Conservation (phyloP, 2,888 invertebrate genomes). For the Hartigia nigra region DNA sequence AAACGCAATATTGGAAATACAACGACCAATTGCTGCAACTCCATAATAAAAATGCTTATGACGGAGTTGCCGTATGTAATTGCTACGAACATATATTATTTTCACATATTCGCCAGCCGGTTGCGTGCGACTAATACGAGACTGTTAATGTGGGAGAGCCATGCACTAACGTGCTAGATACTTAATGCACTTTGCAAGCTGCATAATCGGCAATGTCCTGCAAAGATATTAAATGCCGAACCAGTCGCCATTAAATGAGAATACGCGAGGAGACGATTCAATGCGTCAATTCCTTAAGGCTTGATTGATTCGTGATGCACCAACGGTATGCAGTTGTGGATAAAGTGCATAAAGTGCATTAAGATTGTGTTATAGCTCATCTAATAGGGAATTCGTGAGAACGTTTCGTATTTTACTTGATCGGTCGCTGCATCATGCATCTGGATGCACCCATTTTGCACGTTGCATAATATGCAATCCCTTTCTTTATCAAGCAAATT, state of each 20-base stretch:
- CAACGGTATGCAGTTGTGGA: not conserved
- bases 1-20: constrained; percentile 22
- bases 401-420: not conserved
- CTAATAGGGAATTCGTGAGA: not conserved
- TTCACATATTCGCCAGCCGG: not conserved
- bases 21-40: constrained; percentile 18
- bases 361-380: not conserved
- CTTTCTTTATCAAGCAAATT: not conserved
- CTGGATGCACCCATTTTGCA: not conserved
- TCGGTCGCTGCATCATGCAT: not conserved
- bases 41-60: not conserved
- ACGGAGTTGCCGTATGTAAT: not conserved
- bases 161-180: constrained; percentile 14
- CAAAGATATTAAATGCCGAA: not conserved
- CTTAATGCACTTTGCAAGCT: not conserved
- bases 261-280: not conserved
- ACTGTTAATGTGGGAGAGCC: constrained; percentile 41
- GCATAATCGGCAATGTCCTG: not conserved
- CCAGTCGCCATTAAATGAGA: not conserved
- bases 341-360: not conserved
- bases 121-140: constrained; percentile 12
- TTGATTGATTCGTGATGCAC: not conserved
- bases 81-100: not conserved
- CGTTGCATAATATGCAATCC: not conserved
- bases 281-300: not conserved